phyloP scores from a whole-genome alignment of 2,113 vertebrate species.

The Gracilinanus agilis region DNA sequence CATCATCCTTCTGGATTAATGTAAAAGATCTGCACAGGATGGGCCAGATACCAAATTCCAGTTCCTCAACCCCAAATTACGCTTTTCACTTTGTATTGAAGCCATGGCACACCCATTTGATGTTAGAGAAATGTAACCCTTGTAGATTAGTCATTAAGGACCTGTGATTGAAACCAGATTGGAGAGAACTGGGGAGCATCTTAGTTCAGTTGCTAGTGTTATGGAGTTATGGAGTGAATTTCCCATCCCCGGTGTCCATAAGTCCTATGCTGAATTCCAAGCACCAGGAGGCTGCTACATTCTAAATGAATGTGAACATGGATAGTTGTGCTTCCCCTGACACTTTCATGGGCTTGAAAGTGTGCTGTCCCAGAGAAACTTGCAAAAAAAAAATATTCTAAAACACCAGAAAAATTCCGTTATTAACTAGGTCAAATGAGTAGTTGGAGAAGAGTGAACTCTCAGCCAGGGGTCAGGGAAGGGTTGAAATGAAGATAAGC shows the following conservation, averaged over 20 bases:
- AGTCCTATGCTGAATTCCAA: not conserved
- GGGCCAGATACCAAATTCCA: conserved; percentile 32
- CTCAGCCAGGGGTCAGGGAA: not conserved
- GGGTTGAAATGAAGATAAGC: not conserved
- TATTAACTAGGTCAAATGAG: not conserved
- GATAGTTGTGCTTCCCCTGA: not conserved
- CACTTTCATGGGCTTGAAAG: not conserved
- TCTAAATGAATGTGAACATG: not conserved
- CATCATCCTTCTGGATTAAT: conserved; percentile 71
- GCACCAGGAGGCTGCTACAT: not conserved
- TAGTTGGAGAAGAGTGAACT: not conserved
- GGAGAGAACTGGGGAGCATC: conserved; percentile 32
- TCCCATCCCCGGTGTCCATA: not conserved
- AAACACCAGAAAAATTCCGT: not conserved
- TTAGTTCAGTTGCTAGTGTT: conserved; percentile 1
- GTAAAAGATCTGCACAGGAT: not conserved
- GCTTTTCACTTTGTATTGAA: conserved; percentile 61
- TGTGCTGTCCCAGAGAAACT: not conserved
- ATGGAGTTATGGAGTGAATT: not conserved
- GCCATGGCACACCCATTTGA: conserved; percentile 47
- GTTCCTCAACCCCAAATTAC: conserved; percentile 63
- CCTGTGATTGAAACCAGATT: conserved; percentile 67
- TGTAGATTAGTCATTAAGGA: conserved; percentile 60
- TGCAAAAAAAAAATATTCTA: not conserved
- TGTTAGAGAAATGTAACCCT: conserved; percentile 71